A percentile compares a stretch with the other conserved stretches of the same genome.
Conservation (phyloP, 2,113 vertebrate genomes). For the Chlorodrepanis virens region DNA sequence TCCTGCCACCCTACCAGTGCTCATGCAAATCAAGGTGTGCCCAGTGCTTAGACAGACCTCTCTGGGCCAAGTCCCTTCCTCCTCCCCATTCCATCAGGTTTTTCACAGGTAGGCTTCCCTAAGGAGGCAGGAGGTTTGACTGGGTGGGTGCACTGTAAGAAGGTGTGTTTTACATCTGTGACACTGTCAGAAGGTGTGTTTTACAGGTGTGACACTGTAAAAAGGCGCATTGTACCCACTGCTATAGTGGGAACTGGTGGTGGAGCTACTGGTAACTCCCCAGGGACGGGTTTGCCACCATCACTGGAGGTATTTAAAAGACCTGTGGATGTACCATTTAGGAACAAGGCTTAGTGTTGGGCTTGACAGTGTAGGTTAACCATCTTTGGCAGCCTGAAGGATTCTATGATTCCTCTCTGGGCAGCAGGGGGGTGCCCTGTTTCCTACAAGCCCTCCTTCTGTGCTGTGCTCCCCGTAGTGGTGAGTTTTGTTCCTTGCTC, state of each 20-base stretch:
- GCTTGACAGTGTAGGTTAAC: background rate
- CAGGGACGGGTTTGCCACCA: background rate
- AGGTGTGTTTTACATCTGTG: too few species aligned
- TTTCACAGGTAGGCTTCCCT: background rate
- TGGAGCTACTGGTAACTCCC: background rate
- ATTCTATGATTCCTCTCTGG: background rate
- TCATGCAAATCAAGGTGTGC: background rate
- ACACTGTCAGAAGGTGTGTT: too few species aligned
- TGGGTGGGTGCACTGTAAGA: fast-evolving
- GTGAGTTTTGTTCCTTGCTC: background rate
- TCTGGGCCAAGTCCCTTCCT: background rate
- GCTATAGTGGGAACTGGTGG: background rate
- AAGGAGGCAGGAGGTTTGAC: background rate
- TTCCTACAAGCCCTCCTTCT: background rate
- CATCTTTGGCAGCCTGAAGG: background rate
- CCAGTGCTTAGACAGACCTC: background rate
- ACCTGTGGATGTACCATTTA: background rate
- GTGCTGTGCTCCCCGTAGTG: fast-evolving
- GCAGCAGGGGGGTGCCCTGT: background rate
- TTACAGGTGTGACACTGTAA: background rate
- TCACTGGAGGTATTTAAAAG: background rate
- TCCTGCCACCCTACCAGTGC: too few species aligned
- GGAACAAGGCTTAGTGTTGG: background rate
- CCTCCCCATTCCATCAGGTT: background rate
- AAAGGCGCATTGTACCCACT: background rate